Conservation (phyloP, 2,888 invertebrate species). For the Watsonalla binaria region DNA sequence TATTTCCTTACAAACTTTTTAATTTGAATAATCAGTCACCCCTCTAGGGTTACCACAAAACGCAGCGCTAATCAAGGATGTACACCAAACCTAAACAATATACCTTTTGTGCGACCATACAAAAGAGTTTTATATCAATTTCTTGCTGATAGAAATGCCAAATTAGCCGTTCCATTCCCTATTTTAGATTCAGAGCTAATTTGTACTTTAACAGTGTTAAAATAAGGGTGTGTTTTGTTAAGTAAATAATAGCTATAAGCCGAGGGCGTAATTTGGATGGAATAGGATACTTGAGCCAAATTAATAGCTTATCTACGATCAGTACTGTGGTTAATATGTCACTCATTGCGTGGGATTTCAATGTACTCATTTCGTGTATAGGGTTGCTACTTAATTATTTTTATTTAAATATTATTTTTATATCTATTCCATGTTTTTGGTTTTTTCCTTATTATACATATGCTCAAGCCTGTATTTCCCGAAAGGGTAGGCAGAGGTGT, state of each 20-base stretch:
- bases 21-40: slow-evolving; percentile 39
- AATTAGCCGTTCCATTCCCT: slow-evolving; percentile 1
- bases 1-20: too few species aligned
- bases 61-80: slow-evolving; percentile 42
- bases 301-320: slow-evolving; percentile 73
- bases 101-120: slow-evolving; percentile 50
- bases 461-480: too few species aligned
- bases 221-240: slow-evolving; percentile 7
- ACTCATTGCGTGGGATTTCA: slow-evolving; percentile 58
- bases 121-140: slow-evolving; percentile 63
- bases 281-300: slow-evolving; percentile 70
- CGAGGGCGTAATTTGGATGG: slow-evolving; percentile 44
- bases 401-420: not conserved
- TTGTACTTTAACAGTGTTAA: slow-evolving; percentile 12
- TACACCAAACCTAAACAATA: slow-evolving; percentile 59
- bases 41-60: slow-evolving; percentile 35
- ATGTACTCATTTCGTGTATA: slow-evolving; percentile 45
- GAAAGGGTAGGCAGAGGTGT: too few species aligned
- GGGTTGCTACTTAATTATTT: slow-evolving; percentile 37
- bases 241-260: slow-evolving; percentile 16
- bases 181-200: slow-evolving; percentile 8
- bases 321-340: slow-evolving; percentile 67
- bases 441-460: too few species aligned
- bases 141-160: slow-evolving; percentile 38
- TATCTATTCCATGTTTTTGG: not conserved